Conservation (phyloP, 2,113 vertebrate genomes). For the Sclerurus mexicanus region DNA sequence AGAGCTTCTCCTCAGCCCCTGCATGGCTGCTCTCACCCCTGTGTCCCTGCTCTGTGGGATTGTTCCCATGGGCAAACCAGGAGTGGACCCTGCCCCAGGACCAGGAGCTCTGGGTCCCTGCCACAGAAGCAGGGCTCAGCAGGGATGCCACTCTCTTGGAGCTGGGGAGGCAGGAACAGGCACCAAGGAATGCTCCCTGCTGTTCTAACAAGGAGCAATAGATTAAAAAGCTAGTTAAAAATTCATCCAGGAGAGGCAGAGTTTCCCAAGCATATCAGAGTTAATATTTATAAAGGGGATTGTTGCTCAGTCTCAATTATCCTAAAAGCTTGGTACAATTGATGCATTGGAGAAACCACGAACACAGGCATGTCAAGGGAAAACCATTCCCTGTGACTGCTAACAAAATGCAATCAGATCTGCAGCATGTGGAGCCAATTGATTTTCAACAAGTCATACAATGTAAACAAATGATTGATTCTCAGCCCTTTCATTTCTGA, state of each 20-base stretch:
- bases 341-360: conserved; percentile 1
- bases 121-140: fast-evolving
- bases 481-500: neutral
- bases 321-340: conserved; percentile 48
- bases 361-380: neutral
- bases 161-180: neutral
- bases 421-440: conserved; percentile 4
- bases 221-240: conserved; percentile 75
- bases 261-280: conserved; percentile 71
- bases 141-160: neutral
- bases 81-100: neutral
- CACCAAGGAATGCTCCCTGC: conserved; percentile 2
- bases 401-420: conserved; percentile 14
- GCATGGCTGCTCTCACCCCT: neutral
- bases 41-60: neutral
- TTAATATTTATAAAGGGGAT: conserved; percentile 78
- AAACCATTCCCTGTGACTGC: conserved; percentile 1
- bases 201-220: conserved; percentile 48
- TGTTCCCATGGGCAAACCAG: neutral
- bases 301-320: conserved; percentile 75
- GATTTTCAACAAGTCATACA: conserved; percentile 7
- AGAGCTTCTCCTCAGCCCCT: neutral
- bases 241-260: conserved; percentile 72
- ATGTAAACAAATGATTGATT: conserved; percentile 7
- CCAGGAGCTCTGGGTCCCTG: neutral